Percentiles rank a stretch among this genome's conserved stretches.
Evolutionary conservation across 2,113 vertebrate genomes (phyloP).

Genomic region (Phodopus roborovskii): DNA sequence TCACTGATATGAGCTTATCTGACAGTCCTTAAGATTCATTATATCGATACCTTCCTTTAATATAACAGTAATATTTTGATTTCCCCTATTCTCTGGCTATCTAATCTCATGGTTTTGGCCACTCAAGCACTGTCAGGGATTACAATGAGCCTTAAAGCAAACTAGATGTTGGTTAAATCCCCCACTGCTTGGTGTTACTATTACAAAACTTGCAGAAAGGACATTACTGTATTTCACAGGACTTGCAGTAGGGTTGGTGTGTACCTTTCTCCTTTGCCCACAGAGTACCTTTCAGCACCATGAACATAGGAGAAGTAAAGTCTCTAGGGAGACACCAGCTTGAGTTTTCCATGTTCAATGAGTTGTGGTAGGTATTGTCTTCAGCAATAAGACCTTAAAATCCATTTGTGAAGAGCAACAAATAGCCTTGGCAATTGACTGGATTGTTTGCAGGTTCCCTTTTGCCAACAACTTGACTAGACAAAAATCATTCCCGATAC

Average conservation of each 20-base stretch:
- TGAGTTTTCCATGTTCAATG: background rate
- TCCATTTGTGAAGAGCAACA: no score
- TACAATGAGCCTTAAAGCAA: background rate
- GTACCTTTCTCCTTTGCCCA: no score
- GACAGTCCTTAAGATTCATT: background rate
- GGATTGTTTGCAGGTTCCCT: no score
- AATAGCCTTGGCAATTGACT: no score
- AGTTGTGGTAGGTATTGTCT: no score
- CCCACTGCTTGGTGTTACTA: background rate
- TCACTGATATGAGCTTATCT: no score
- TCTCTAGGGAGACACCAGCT: background rate
- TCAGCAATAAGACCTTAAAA: no score
- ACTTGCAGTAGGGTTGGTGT: no score
- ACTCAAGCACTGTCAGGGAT: background rate
- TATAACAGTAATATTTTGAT: background rate
- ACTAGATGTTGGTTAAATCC: background rate
- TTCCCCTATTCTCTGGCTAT: background rate
- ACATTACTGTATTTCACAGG: no score
- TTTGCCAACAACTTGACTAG: no score
- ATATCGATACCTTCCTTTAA: background rate
- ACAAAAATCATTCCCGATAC: no score
- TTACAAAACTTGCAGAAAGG: no score
- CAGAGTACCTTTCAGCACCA: background rate
- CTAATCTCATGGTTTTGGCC: background rate
- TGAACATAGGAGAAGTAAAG: background rate